A percentile compares a stretch with the other conserved stretches of the same genome.
Evolutionary conservation across 2,113 vertebrate species (phyloP).

Genomic region (Dasyurus viverrinus): DNA sequence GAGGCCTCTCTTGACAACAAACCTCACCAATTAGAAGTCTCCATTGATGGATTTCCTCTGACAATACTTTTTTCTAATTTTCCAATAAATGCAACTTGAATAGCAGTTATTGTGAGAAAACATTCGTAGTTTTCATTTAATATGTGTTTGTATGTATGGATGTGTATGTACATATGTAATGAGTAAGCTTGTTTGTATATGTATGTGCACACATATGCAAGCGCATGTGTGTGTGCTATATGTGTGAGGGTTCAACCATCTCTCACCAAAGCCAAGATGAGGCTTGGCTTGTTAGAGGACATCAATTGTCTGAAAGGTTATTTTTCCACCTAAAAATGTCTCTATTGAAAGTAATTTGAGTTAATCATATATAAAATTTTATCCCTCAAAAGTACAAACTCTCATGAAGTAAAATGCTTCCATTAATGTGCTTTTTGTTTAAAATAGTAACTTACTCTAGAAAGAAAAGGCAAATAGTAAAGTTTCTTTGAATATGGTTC

Average conservation of each 20-base stretch:
- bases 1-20: background rate
- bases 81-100: constrained; percentile 20
- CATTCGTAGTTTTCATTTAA: background rate
- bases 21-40: constrained; percentile 10
- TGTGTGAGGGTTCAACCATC: constrained; percentile 54
- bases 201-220: background rate
- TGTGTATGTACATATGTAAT: background rate
- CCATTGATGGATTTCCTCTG: constrained; percentile 27
- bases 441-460: constrained; percentile 76
- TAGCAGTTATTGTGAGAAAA: constrained; percentile 29
- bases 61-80: constrained; percentile 29
- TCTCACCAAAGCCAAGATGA: constrained; percentile 63
- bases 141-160: too few relatives aligned
- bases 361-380: constrained; percentile 74
- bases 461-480: constrained; percentile 73
- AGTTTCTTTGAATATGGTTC: constrained; percentile 72
- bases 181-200: background rate
- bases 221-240: background rate
- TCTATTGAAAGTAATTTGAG: constrained; percentile 73
- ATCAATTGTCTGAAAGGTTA: constrained; percentile 62
- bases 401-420: constrained; percentile 75
- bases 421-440: constrained; percentile 67
- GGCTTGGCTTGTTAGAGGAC: constrained; percentile 59
- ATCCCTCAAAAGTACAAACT: constrained; percentile 77
- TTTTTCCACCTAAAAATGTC: constrained; percentile 61